These are phyloP conservation scores for Hyles vespertilio DNA, from an alignment of 1,140 invertebrate species.

Conservation along the genomic window DNA sequence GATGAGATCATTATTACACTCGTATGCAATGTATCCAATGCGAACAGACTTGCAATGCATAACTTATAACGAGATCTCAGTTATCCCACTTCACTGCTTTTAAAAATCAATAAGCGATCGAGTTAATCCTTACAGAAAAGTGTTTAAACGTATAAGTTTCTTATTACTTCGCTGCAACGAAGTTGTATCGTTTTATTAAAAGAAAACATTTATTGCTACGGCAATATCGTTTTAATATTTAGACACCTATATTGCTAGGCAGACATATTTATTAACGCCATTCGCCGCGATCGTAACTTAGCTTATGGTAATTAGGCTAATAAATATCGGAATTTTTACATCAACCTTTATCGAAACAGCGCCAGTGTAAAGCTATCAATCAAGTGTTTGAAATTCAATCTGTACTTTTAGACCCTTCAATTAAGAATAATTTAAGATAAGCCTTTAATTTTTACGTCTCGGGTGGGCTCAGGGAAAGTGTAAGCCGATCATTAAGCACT, in stretches of 20 bases:
- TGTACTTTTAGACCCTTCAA: conserved; percentile 69
- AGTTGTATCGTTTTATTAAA: too few species aligned
- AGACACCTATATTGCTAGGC: neutral
- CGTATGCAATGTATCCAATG: too few species aligned
- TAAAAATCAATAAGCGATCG: too few species aligned
- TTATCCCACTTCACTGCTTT: too few species aligned
- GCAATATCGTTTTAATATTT: conserved; percentile 5
- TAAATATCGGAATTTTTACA: conserved; percentile 40
- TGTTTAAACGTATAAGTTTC: too few species aligned
- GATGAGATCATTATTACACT: too few species aligned
- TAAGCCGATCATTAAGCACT: conserved; percentile 66
- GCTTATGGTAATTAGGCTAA: conserved; percentile 41
- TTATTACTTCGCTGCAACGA: too few species aligned
- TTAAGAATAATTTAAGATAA: conserved; percentile 75
- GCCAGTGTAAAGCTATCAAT: conserved; percentile 58
- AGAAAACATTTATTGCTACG: too few species aligned
- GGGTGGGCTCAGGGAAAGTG: conserved; percentile 62
- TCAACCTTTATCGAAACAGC: conserved; percentile 42
- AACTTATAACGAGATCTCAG: too few species aligned
- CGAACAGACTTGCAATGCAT: too few species aligned
- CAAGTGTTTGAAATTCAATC: conserved; percentile 69
- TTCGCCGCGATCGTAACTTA: conserved; percentile 6
- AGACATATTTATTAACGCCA: neutral
- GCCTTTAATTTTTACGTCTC: conserved; percentile 70
- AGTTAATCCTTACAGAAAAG: too few species aligned